phyloP scores from a whole-genome alignment of 2,888 invertebrate genomes.

The Sphinx pinastri region DNA sequence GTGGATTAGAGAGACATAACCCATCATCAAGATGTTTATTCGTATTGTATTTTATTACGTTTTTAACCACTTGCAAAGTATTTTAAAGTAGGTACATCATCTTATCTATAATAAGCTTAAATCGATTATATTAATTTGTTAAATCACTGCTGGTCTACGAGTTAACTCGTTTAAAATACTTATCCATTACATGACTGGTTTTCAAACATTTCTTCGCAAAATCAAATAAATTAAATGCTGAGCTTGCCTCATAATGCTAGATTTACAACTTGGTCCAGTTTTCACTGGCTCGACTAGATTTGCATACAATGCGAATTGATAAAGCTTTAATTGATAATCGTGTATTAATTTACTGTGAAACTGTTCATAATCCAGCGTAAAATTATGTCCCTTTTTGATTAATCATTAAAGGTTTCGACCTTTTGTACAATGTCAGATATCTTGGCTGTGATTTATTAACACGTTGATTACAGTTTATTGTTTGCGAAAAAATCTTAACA shows the following conservation, averaged over 20 bases:
- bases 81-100: too few species aligned
- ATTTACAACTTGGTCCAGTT: background rate
- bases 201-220: background rate
- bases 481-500: background rate
- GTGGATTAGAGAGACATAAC: too few species aligned
- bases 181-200: background rate
- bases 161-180: background rate
- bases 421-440: background rate
- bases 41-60: too few species aligned
- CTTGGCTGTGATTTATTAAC: background rate
- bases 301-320: conserved; percentile 19
- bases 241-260: background rate
- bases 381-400: conserved; percentile 22
- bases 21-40: too few species aligned
- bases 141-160: too few species aligned
- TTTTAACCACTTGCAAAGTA: too few species aligned
- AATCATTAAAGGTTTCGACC: conserved; percentile 13
- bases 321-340: conserved; percentile 13
- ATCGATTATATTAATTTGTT: too few species aligned
- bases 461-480: background rate
- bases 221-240: background rate
- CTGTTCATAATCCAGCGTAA: conserved; percentile 11
- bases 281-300: conserved; percentile 7
- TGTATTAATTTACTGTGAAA: conserved; percentile 13
- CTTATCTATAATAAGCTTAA: too few species aligned